Evolutionary conservation across 2,113 vertebrate genomes (phyloP).

Genomic region (Anas platyrhynchos): DNA sequence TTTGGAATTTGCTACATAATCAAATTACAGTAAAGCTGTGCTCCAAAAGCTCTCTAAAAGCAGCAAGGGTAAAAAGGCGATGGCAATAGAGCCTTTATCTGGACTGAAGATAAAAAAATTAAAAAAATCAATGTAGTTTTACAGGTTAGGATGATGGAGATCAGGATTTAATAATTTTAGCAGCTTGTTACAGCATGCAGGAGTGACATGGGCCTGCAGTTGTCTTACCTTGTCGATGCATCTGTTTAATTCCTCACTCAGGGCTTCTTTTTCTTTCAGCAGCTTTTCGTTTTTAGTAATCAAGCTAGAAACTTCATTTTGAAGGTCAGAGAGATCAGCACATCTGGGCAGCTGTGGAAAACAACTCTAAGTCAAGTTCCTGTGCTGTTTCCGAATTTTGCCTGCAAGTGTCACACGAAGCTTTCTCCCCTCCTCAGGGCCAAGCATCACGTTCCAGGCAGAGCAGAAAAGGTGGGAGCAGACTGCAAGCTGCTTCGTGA

Average conservation of each 20-base stretch:
- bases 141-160: not conserved
- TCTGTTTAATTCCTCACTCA: slow-evolving; percentile 79
- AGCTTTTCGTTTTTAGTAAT: slow-evolving; percentile 76
- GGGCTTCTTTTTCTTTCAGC: slow-evolving; percentile 80
- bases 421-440: not conserved
- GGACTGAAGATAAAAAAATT: not conserved
- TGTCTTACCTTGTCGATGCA: slow-evolving; percentile 80
- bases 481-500: not conserved
- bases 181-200: fast-evolving
- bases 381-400: not conserved
- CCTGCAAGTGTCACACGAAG: not conserved
- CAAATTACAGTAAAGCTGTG: not conserved
- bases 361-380: not conserved
- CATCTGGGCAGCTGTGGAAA: slow-evolving; percentile 71
- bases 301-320: slow-evolving; percentile 75
- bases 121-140: not conserved
- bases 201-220: not conserved
- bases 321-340: slow-evolving; percentile 72
- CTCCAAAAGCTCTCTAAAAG: not conserved
- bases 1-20: not conserved
- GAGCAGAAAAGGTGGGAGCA: not conserved
- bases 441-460: not conserved
- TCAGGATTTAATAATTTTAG: fast-evolving
- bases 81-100: not conserved
- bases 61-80: not conserved